phyloP scores from a whole-genome alignment of 2,888 invertebrate species.

The Ashinkailepas kermadecensis region DNA sequence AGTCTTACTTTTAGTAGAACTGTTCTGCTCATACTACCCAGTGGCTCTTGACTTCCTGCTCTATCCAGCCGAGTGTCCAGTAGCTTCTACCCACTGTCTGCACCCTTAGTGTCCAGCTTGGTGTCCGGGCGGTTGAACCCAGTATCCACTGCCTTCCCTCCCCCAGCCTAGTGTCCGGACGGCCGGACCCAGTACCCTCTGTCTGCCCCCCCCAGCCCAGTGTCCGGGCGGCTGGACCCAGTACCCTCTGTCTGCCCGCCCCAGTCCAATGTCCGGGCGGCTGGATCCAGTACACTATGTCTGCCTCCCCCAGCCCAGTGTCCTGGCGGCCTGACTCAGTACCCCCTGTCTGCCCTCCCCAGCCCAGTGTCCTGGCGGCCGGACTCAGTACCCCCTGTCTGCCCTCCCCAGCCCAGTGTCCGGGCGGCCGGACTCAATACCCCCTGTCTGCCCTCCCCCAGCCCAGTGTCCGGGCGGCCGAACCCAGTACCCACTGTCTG shows the following conservation, averaged over 20 bases:
- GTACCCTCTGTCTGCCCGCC: neutral
- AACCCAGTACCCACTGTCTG: constrained; percentile 20
- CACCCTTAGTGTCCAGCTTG: too few species aligned
- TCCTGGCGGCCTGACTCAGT: constrained; percentile 28
- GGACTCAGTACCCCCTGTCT: constrained; percentile 25
- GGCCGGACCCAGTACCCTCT: constrained; percentile 27
- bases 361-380: constrained; percentile 29
- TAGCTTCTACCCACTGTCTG: constrained; percentile 16
- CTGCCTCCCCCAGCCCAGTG: constrained; percentile 24
- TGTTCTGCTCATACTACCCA: too few species aligned
- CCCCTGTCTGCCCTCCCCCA: neutral
- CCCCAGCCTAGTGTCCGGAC: constrained; percentile 25
- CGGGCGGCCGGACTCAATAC: constrained; percentile 28
- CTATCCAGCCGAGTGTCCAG: constrained; percentile 25
- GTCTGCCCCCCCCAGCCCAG: neutral
- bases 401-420: constrained; percentile 25
- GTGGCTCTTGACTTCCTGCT: neutral
- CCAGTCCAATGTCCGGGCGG: constrained; percentile 27
- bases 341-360: neutral
- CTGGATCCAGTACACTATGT: constrained; percentile 23
- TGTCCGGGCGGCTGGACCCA: constrained; percentile 29
- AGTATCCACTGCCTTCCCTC: neutral
- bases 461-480: constrained; percentile 29
- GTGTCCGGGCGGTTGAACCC: too few species aligned
- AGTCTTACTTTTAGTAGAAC: too few species aligned